Evolutionary conservation across 1,140 invertebrate species (phyloP).

Genomic region (Drosophila mayri): DNA sequence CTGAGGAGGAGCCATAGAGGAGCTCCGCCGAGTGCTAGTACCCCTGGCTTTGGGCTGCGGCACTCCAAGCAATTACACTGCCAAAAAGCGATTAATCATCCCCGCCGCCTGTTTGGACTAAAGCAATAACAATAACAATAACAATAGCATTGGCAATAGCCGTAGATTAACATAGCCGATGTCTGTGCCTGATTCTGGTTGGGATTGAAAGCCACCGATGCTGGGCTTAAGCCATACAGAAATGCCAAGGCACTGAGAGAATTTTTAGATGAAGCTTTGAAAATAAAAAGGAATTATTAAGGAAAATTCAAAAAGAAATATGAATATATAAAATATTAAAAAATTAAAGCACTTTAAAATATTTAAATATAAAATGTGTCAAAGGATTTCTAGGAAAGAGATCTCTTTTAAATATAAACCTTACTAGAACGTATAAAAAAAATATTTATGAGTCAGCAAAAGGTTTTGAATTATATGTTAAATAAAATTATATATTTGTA

Average conservation of each 20-base stretch:
- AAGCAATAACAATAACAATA: constrained; percentile 15
- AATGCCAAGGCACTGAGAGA: neutral
- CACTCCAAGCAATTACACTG: constrained; percentile 36
- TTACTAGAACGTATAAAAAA: too few species aligned
- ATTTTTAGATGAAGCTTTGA: neutral
- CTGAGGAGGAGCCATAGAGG: neutral
- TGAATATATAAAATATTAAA: neutral
- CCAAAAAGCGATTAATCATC: constrained; percentile 57
- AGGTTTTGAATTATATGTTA: neutral
- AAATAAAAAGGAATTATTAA: neutral
- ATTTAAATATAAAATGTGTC: neutral
- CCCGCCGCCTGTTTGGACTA: constrained; percentile 29
- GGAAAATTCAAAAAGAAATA: neutral
- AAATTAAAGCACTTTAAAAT: neutral
- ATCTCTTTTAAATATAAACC: too few species aligned
- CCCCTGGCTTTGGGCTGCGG: constrained; percentile 15
- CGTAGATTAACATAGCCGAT: constrained; percentile 40
- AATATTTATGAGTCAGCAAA: too few species aligned
- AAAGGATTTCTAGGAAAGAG: too few species aligned
- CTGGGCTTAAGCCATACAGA: constrained; percentile 9
- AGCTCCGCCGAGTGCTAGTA: neutral
- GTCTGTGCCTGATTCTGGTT: constrained; percentile 32
- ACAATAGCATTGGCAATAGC: constrained; percentile 14
- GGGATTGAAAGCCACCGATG: constrained; percentile 26
- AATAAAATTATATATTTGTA: too few species aligned